Percentiles rank a stretch among this genome's conserved stretches.
phyloP scores from a whole-genome alignment of 2,113 vertebrate species.

The Neolamprologus hecqui region DNA sequence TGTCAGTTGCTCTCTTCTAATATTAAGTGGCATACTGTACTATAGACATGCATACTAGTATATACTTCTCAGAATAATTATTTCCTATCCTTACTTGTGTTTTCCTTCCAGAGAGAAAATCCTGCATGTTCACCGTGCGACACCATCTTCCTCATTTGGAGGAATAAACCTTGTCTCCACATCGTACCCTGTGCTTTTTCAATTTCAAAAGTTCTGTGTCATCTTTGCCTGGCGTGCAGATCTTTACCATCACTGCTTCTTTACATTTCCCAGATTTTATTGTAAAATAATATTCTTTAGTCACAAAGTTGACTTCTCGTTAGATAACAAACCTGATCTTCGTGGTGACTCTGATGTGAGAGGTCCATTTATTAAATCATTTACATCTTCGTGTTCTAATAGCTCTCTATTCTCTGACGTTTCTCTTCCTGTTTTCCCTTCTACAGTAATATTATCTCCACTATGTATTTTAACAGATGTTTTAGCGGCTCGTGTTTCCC shows the following conservation, averaged over 20 bases:
- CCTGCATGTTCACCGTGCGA: accelerated
- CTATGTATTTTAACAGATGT: neutral
- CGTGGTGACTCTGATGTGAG: neutral
- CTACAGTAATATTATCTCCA: neutral
- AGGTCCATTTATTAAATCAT: neutral
- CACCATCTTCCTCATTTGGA: neutral
- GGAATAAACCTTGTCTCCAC: neutral
- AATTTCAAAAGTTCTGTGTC: neutral
- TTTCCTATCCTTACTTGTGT: neutral
- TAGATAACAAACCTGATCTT: neutral
- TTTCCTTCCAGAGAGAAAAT: neutral
- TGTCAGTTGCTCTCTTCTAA: neutral
- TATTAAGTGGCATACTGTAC: neutral
- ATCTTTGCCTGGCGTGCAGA: neutral
- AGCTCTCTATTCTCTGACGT: neutral
- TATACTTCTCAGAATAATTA: neutral
- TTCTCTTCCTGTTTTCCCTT: neutral
- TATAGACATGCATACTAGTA: neutral
- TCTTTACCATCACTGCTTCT: neutral
- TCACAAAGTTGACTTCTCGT: neutral
- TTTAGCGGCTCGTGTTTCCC: neutral
- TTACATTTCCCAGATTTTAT: neutral
- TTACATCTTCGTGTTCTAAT: neutral
- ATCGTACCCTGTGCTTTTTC: neutral
- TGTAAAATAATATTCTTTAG: neutral